These are phyloP conservation scores for Dyspetes luteomarginatus DNA, from an alignment of 2,888 invertebrate species.

Conservation along the genomic window DNA sequence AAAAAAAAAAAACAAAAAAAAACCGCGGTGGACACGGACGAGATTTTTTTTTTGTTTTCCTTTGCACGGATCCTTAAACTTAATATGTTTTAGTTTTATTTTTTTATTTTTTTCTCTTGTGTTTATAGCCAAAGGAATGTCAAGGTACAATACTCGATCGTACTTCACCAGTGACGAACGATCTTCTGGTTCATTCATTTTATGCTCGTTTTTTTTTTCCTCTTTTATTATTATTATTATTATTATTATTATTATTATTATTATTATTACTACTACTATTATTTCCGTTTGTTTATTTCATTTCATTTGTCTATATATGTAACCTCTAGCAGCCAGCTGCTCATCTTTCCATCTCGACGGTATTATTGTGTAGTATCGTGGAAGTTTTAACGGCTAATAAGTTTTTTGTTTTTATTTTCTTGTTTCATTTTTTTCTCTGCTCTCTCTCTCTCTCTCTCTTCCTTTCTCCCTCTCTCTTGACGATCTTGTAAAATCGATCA, in stretches of 20 bases:
- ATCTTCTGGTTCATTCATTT: constrained; percentile 65
- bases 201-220: constrained; percentile 24
- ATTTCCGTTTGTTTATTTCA: constrained; percentile 25
- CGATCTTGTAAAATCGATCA: constrained; percentile 41
- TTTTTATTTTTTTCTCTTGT: constrained; percentile 25
- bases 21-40: constrained; percentile 43
- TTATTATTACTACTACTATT: constrained; percentile 27
- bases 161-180: constrained; percentile 79
- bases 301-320: constrained; percentile 70
- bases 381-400: constrained; percentile 62
- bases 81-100: constrained; percentile 71
- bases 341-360: constrained; percentile 69
- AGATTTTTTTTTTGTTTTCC: constrained; percentile 43
- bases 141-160: constrained; percentile 83
- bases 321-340: constrained; percentile 82
- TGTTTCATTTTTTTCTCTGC: neutral
- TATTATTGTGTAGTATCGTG: constrained; percentile 66
- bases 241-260: constrained; percentile 34
- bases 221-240: constrained; percentile 28
- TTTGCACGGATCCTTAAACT: constrained; percentile 62
- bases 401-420: too few relatives aligned
- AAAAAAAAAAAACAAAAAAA: constrained; percentile 31
- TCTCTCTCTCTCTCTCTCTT: constrained; percentile 12
- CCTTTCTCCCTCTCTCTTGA: constrained; percentile 1
- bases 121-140: constrained; percentile 84